phyloP scores from a whole-genome alignment of 2,113 vertebrate species.

The Tachuris rubrigastra region DNA sequence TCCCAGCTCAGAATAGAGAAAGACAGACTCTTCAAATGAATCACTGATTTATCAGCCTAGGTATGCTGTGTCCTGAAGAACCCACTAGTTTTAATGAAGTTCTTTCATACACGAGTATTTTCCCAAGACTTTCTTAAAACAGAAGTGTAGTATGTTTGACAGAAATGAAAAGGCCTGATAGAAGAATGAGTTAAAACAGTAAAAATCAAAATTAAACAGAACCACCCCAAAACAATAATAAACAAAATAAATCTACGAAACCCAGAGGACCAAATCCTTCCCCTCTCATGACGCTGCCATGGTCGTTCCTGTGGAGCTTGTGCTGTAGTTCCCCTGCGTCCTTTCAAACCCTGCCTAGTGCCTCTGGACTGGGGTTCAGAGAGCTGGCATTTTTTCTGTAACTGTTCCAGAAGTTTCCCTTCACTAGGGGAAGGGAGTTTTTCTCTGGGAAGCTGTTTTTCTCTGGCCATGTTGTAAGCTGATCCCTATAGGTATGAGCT shows the following conservation, averaged over 20 bases:
- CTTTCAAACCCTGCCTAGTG: neutral
- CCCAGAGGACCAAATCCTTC: neutral
- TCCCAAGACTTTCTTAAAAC: neutral
- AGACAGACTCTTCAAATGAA: neutral
- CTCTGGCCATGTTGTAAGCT: neutral
- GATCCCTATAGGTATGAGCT: neutral
- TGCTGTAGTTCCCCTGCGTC: neutral
- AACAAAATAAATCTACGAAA: neutral
- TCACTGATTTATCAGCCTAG: neutral
- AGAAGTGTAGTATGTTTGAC: neutral
- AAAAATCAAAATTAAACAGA: neutral
- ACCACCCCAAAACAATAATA: rapidly evolving
- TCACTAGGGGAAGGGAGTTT: too few relatives aligned
- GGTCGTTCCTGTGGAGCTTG: neutral
- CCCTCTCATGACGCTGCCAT: neutral
- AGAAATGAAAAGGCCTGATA: neutral
- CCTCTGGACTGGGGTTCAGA: neutral
- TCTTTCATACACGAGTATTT: neutral
- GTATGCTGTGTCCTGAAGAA: neutral
- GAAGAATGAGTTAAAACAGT: neutral
- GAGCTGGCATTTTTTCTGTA: neutral
- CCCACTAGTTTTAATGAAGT: neutral
- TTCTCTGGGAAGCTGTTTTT: neutral
- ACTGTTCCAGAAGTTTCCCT: neutral
- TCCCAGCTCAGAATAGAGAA: neutral